Percentiles rank a stretch among this genome's conserved stretches.
These are phyloP conservation scores for Cephalopterus ornatus DNA, from an alignment of 2,113 vertebrate species.

Conservation along the genomic window DNA sequence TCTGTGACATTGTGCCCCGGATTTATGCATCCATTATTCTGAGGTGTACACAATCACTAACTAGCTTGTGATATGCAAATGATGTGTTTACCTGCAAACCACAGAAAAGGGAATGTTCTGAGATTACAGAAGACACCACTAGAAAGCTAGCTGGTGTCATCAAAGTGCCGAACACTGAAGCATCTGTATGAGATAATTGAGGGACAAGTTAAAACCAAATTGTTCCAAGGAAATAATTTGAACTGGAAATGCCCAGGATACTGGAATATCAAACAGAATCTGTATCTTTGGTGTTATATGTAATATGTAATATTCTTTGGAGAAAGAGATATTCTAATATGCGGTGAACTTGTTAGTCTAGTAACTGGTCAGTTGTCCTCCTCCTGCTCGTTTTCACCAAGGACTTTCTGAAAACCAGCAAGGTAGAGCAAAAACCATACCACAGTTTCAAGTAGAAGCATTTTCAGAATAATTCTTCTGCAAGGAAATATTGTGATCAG, in stretches of 20 bases:
- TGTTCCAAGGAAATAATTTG: not conserved
- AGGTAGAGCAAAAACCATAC: not conserved
- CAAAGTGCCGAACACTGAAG: not conserved
- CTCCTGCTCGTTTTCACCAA: not conserved
- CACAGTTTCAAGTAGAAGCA: not conserved
- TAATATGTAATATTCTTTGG: not conserved
- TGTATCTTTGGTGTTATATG: not conserved
- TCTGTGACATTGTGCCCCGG: not conserved
- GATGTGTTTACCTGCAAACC: not conserved
- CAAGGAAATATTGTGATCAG: not conserved
- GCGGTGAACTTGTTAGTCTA: not conserved
- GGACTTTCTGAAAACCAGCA: not conserved
- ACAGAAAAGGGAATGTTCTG: not conserved
- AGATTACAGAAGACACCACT: not conserved
- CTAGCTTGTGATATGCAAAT: not conserved
- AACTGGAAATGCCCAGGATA: not conserved
- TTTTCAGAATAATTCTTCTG: not conserved
- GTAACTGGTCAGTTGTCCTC: not conserved
- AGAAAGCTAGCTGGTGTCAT: not conserved
- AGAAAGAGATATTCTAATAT: not conserved
- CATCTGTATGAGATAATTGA: not conserved
- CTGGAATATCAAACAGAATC: not conserved
- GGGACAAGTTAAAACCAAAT: not conserved
- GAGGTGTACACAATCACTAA: not conserved
- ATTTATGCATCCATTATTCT: not conserved